Conservation (phyloP, 1,140 invertebrate genomes). For the Tribolium madens region DNA sequence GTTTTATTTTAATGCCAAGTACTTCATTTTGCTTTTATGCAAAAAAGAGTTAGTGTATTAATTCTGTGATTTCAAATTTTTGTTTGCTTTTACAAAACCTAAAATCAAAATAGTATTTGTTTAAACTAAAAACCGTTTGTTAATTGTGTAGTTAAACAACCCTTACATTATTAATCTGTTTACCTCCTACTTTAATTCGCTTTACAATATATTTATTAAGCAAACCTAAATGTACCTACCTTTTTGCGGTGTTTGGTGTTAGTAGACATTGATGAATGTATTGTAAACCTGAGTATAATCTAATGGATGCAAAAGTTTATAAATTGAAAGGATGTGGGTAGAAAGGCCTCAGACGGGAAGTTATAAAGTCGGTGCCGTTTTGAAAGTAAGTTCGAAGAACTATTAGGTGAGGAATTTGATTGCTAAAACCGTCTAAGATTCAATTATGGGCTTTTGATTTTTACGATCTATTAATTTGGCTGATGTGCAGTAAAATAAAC, state of each 20-base stretch:
- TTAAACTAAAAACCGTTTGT: too few relatives aligned
- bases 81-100: too few relatives aligned
- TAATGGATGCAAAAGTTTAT: constrained; percentile 35
- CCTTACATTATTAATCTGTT: too few relatives aligned
- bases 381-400: background rate
- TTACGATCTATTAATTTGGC: constrained; percentile 26
- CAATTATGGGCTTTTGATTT: background rate
- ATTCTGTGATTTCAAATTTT: too few relatives aligned
- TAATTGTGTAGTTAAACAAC: too few relatives aligned
- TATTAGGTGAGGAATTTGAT: constrained; percentile 4
- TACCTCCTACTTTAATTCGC: background rate
- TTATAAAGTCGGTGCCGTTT: constrained; percentile 12
- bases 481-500: constrained; percentile 1
- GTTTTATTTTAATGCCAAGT: too few relatives aligned
- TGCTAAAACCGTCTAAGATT: constrained; percentile 9
- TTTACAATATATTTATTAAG: background rate
- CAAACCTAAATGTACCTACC: constrained; percentile 34
- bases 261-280: constrained; percentile 38
- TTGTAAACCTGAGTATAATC: constrained; percentile 5
- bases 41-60: too few relatives aligned
- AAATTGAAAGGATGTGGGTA: constrained; percentile 23
- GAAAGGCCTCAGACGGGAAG: constrained; percentile 1
- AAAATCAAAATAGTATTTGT: too few relatives aligned
- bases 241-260: constrained; percentile 21
- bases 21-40: too few relatives aligned